Percentiles rank a stretch among this genome's conserved stretches.
phyloP scores from a whole-genome alignment of 2,888 invertebrate genomes.

The Hydroisotoma schaefferi region DNA sequence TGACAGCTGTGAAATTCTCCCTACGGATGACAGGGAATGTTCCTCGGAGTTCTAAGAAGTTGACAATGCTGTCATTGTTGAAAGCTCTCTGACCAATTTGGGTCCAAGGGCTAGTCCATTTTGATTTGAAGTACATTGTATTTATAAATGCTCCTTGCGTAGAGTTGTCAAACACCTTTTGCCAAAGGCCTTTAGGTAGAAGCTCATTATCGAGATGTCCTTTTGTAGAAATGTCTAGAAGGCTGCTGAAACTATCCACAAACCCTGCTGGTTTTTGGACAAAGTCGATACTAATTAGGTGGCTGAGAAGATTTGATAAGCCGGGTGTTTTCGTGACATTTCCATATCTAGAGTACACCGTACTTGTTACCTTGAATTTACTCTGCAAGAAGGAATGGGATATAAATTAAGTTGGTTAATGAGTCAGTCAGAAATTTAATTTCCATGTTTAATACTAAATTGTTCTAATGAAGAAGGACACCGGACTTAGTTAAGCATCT shows the following conservation, averaged over 20 bases:
- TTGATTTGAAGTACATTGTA: slow-evolving; percentile 11
- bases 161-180: slow-evolving; percentile 32
- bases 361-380: slow-evolving; percentile 30
- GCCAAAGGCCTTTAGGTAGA: slow-evolving; percentile 30
- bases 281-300: slow-evolving; percentile 25
- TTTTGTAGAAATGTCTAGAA: slow-evolving; percentile 25
- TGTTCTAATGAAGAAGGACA: too few relatives aligned
- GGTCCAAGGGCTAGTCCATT: slow-evolving; percentile 27
- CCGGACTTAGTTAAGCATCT: too few relatives aligned
- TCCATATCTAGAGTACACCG: slow-evolving; percentile 25
- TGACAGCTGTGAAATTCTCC: slow-evolving; percentile 26
- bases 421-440: too few relatives aligned
- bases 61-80: slow-evolving; percentile 25
- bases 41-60: slow-evolving; percentile 25
- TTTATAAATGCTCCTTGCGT: slow-evolving; percentile 28
- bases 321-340: slow-evolving; percentile 28
- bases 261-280: slow-evolving; percentile 26
- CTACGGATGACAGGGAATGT: slow-evolving; percentile 20
- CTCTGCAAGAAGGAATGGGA: slow-evolving; percentile 21
- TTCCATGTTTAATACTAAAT: too few relatives aligned
- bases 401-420: background rate
- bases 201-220: slow-evolving; percentile 30
- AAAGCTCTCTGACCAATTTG: slow-evolving; percentile 27
- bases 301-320: slow-evolving; percentile 20
- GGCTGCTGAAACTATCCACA: slow-evolving; percentile 18